Evolutionary conservation across 2,113 vertebrate species (phyloP).

Genomic region (Elgaria multicarinata): DNA sequence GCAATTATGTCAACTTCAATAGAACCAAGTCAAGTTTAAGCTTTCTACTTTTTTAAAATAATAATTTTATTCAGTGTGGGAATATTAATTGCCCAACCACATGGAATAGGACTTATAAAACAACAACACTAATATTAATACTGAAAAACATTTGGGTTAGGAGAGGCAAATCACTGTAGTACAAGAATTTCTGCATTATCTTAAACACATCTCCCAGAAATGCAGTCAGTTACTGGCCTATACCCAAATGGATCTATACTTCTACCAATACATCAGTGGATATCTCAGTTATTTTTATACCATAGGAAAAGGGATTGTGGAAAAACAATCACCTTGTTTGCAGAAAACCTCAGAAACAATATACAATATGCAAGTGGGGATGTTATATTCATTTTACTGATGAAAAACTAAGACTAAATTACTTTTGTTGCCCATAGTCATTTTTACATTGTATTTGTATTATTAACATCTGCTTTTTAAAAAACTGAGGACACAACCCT

Average conservation of each 20-base stretch:
- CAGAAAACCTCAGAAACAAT: too few relatives aligned
- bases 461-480: background rate
- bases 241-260: background rate
- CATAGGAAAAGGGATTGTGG: background rate
- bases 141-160: background rate
- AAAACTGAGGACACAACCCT: background rate
- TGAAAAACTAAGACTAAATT: background rate
- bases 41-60: background rate
- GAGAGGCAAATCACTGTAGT: background rate
- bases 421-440: too few relatives aligned
- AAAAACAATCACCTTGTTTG: background rate
- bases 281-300: background rate
- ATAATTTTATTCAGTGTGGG: background rate
- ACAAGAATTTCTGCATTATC: background rate
- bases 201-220: background rate
- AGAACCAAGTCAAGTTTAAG: background rate
- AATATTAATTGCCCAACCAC: background rate
- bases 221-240: background rate
- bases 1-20: background rate
- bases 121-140: background rate
- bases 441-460: background rate
- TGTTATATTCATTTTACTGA: background rate
- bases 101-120: background rate
- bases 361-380: background rate
- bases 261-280: background rate